Conservation (phyloP, 2,113 vertebrate species). For the Lutjanus erythropterus region DNA sequence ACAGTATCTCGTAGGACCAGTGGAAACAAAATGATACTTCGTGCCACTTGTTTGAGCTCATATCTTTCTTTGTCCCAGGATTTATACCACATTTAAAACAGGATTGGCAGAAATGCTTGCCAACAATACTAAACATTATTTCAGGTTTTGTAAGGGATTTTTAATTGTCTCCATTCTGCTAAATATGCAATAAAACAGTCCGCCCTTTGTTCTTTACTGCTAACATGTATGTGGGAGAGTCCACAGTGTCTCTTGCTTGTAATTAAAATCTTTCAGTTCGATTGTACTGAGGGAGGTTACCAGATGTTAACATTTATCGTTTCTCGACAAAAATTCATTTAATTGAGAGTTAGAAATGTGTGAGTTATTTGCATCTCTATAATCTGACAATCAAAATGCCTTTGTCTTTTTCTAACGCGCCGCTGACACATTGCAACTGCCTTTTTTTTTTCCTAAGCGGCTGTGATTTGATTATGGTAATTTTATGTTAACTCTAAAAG, state of each 20-base stretch:
- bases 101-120: conserved; percentile 31
- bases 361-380: conserved; percentile 61
- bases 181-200: conserved; percentile 53
- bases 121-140: conserved; percentile 2
- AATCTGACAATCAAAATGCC: conserved; percentile 67
- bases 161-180: conserved; percentile 32
- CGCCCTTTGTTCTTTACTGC: conserved; percentile 49
- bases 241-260: conserved; percentile 51
- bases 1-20: not conserved
- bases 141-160: conserved; percentile 33
- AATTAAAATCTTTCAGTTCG: conserved; percentile 70
- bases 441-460: conserved; percentile 18
- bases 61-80: not conserved
- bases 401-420: conserved; percentile 49
- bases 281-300: conserved; percentile 62
- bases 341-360: conserved; percentile 56
- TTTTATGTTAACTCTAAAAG: conserved; percentile 63
- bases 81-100: too few relatives aligned
- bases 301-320: conserved; percentile 72
- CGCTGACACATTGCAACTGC: conserved; percentile 38
- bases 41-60: not conserved
- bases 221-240: conserved; percentile 46
- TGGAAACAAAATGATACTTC: too few relatives aligned
- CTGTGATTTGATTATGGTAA: conserved; percentile 72
- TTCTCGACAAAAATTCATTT: conserved; percentile 46